Evolutionary conservation across 2,888 invertebrate genomes (phyloP).

Genomic region (Chesias legatella): DNA sequence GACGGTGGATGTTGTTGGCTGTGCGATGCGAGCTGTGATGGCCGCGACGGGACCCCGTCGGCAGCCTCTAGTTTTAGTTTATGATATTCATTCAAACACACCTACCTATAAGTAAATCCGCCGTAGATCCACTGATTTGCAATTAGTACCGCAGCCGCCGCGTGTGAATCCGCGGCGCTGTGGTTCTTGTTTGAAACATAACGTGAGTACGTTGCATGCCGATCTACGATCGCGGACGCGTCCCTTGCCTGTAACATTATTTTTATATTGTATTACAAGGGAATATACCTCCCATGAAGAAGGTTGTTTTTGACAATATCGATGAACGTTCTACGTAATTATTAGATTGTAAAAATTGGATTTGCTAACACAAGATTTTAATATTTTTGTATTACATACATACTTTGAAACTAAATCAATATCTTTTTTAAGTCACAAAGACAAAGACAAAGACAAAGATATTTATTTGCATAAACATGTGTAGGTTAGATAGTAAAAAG

Average conservation of each 20-base stretch:
- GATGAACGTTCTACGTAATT: slow-evolving; percentile 2
- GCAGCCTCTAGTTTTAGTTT: no score
- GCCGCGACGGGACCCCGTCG: slow-evolving; percentile 1
- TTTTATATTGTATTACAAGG: neutral
- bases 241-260: slow-evolving; percentile 13
- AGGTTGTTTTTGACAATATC: slow-evolving; percentile 7
- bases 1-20: slow-evolving; percentile 18
- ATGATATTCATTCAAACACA: no score
- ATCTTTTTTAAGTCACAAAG: no score
- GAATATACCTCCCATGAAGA: neutral
- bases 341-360: neutral
- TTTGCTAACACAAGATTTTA: slow-evolving; percentile 1
- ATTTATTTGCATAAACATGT: no score
- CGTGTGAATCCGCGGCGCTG: slow-evolving; percentile 5
- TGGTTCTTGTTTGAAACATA: slow-evolving; percentile 7
- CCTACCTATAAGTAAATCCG: no score
- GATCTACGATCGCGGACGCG: neutral
- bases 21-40: slow-evolving; percentile 22
- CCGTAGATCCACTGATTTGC: no score
- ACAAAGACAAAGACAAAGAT: no score
- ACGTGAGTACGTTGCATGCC: slow-evolving; percentile 7
- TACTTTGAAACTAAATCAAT: no score
- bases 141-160: neutral
- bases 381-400: neutral
- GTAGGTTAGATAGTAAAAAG: no score